phyloP scores from a whole-genome alignment of 1,140 invertebrate genomes.

The Camponotus vicinus region DNA sequence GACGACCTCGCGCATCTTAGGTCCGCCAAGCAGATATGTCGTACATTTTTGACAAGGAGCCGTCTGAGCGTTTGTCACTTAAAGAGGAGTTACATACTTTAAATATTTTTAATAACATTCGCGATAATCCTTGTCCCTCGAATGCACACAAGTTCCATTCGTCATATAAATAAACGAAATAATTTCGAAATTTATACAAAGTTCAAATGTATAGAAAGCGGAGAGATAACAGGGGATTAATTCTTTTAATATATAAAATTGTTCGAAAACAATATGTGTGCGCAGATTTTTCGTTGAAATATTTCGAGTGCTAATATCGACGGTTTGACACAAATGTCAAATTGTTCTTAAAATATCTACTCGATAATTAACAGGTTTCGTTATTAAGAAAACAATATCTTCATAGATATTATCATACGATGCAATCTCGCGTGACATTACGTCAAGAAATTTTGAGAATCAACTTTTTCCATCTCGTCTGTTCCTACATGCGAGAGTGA shows the following conservation, averaged over 20 bases:
- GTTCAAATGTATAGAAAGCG: not conserved
- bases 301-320: not conserved
- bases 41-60: slow-evolving; percentile 37
- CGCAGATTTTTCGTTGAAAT: not conserved
- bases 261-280: not conserved
- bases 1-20: slow-evolving; percentile 9
- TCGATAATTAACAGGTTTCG: not conserved
- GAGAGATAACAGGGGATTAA: not conserved
- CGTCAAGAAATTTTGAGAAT: slow-evolving; percentile 41
- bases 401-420: not conserved
- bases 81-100: not conserved
- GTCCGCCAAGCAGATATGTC: slow-evolving; percentile 14
- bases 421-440: slow-evolving; percentile 10
- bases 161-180: not conserved
- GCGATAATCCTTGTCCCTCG: not conserved
- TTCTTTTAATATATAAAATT: not conserved
- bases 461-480: slow-evolving; percentile 60
- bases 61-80: not conserved
- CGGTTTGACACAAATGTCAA: not conserved
- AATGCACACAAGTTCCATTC: not conserved
- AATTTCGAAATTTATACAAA: slow-evolving; percentile 12
- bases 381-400: not conserved
- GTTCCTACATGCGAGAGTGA: slow-evolving; percentile 14
- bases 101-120: not conserved
- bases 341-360: too few relatives aligned